These are phyloP conservation scores for Drosophila conformis DNA, from an alignment of 2,888 invertebrate species.

Conservation along the genomic window DNA sequence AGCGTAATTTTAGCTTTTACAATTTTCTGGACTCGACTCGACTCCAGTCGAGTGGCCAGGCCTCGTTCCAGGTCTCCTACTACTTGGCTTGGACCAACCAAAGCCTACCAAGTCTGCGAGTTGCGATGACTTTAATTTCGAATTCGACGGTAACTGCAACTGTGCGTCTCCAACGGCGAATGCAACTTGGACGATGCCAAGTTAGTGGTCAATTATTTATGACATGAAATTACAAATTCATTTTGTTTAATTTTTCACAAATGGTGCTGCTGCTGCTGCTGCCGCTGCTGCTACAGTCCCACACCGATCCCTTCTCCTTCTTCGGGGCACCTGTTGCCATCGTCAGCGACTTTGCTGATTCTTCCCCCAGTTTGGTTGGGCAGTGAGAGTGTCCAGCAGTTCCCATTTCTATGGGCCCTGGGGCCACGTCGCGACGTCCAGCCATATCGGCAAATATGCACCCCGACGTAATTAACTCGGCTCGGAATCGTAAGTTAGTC, in stretches of 20 bases:
- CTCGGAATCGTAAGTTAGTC: conserved; percentile 81
- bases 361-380: background rate
- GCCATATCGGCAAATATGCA: conserved; percentile 80
- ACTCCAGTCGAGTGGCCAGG: conserved; percentile 15
- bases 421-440: conserved; percentile 47
- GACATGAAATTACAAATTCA: conserved; percentile 85
- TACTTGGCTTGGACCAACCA: conserved; percentile 45
- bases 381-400: conserved; percentile 62
- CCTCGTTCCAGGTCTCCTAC: conserved; percentile 27
- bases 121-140: conserved; percentile 25
- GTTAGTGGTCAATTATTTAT: conserved; percentile 84
- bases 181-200: conserved; percentile 44
- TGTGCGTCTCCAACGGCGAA: conserved; percentile 43
- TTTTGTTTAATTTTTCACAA: conserved; percentile 84
- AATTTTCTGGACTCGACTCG: conserved; percentile 67
- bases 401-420: conserved; percentile 71
- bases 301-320: background rate
- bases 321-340: conserved; percentile 58
- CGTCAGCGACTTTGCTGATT: conserved; percentile 12
- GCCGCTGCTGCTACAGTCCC: background rate
- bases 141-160: conserved; percentile 31
- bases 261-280: conserved; percentile 38
- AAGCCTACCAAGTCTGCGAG: conserved; percentile 32
- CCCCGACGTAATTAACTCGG: conserved; percentile 81
- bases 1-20: conserved; percentile 84